phyloP scores from a whole-genome alignment of 2,888 invertebrate species.

The Ochropleura leucogaster region DNA sequence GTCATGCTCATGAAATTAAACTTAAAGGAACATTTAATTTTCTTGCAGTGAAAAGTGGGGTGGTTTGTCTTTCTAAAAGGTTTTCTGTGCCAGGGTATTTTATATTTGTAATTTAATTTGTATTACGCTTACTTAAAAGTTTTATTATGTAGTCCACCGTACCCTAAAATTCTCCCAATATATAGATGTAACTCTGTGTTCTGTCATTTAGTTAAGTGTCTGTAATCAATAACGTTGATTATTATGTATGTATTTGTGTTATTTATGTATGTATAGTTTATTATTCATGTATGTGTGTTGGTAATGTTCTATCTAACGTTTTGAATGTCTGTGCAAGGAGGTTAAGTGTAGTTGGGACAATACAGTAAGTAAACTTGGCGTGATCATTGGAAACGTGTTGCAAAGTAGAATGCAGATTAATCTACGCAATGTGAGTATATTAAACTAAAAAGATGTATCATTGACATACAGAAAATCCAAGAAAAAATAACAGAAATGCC shows the following conservation, averaged over 20 bases:
- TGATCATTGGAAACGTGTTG: neutral
- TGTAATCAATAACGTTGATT: slow-evolving; percentile 70
- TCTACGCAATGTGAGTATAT: neutral
- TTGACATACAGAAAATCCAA: neutral
- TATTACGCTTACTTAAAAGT: too few species aligned
- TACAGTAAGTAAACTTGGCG: slow-evolving; percentile 16
- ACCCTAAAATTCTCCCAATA: slow-evolving; percentile 42
- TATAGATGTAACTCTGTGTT: slow-evolving; percentile 59
- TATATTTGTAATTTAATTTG: too few species aligned
- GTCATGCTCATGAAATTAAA: too few species aligned
- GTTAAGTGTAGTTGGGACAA: neutral
- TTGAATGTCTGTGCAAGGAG: neutral
- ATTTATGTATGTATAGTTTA: slow-evolving; percentile 44
- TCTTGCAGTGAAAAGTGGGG: too few species aligned
- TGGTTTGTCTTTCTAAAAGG: too few species aligned
- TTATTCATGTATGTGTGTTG: slow-evolving; percentile 41
- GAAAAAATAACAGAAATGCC: too few species aligned
- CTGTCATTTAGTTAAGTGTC: slow-evolving; percentile 61
- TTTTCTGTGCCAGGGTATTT: too few species aligned
- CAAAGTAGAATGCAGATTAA: neutral
- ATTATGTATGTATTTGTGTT: slow-evolving; percentile 60
- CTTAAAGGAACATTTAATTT: too few species aligned
- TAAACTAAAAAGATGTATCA: too few species aligned
- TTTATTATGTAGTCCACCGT: neutral
- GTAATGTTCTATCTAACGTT: slow-evolving; percentile 28